phyloP scores from a whole-genome alignment of 1,140 invertebrate genomes.

The Drosophila novamexicana region DNA sequence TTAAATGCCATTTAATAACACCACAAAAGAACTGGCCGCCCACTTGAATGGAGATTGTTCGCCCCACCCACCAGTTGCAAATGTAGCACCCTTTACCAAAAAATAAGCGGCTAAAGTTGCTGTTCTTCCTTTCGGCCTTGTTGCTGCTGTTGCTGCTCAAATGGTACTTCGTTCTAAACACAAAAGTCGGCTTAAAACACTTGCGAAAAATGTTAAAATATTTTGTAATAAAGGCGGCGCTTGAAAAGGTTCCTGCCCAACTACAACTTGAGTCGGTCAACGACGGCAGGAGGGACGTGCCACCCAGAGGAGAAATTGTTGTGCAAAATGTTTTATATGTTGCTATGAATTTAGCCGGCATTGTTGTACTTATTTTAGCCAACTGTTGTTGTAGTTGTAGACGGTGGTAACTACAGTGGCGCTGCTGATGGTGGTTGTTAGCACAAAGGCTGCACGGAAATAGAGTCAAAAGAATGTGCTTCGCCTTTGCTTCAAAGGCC shows the following conservation, averaged over 20 bases:
- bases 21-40: constrained; percentile 72
- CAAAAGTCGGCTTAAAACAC: constrained; percentile 81
- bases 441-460: constrained; percentile 67
- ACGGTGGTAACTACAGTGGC: neutral
- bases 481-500: constrained; percentile 76
- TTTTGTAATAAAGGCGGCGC: constrained; percentile 75
- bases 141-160: constrained; percentile 55
- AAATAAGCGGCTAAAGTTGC: constrained; percentile 55
- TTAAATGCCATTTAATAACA: constrained; percentile 80
- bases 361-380: constrained; percentile 51
- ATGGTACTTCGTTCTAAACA: constrained; percentile 79
- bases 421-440: neutral
- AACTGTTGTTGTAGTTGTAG: constrained; percentile 30
- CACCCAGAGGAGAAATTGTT: constrained; percentile 64
- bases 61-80: constrained; percentile 14
- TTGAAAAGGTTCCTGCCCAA: constrained; percentile 61
- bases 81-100: constrained; percentile 39
- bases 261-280: constrained; percentile 47
- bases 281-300: constrained; percentile 9
- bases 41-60: constrained; percentile 28
- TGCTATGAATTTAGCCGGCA: constrained; percentile 75
- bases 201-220: constrained; percentile 81
- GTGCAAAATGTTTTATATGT: constrained; percentile 80
- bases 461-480: constrained; percentile 78
- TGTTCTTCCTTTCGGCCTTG: constrained; percentile 15